A percentile compares a stretch with the other conserved stretches of the same genome.
These are phyloP conservation scores for Perognathus longimembris DNA, from an alignment of 2,113 vertebrate species.

Conservation along the genomic window DNA sequence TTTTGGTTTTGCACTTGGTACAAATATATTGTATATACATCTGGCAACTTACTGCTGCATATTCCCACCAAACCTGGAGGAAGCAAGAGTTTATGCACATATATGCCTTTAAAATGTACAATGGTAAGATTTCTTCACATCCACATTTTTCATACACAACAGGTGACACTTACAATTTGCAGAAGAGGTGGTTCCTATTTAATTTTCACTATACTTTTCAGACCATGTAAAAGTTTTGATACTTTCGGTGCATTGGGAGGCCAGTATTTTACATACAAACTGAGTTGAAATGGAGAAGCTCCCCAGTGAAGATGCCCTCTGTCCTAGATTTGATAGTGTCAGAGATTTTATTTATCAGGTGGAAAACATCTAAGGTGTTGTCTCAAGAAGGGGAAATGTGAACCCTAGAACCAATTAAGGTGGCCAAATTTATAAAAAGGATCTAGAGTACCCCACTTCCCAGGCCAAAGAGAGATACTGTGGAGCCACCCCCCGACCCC, in stretches of 20 bases:
- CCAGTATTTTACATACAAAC: background rate
- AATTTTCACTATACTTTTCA: constrained; percentile 21
- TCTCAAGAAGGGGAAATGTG: background rate
- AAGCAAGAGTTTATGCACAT: constrained; percentile 20
- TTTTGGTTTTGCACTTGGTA: background rate
- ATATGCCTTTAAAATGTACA: background rate
- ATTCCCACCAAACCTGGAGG: background rate
- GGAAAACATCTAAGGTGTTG: background rate
- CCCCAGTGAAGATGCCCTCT: background rate
- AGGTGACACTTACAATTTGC: background rate
- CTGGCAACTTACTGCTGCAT: background rate
- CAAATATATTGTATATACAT: background rate
- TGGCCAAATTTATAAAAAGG: background rate
- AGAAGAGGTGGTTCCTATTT: background rate
- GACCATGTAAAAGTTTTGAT: background rate
- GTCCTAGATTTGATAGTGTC: background rate
- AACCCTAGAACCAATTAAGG: background rate
- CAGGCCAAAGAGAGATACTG: background rate
- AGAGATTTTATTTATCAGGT: background rate
- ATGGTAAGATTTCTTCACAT: constrained; percentile 3
- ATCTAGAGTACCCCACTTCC: no score
- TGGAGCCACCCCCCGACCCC: no score
- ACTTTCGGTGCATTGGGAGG: background rate
- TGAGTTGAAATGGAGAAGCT: background rate
- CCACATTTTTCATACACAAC: background rate